Conservation (phyloP, 2,888 invertebrate genomes). For the Rhingia campestris region DNA sequence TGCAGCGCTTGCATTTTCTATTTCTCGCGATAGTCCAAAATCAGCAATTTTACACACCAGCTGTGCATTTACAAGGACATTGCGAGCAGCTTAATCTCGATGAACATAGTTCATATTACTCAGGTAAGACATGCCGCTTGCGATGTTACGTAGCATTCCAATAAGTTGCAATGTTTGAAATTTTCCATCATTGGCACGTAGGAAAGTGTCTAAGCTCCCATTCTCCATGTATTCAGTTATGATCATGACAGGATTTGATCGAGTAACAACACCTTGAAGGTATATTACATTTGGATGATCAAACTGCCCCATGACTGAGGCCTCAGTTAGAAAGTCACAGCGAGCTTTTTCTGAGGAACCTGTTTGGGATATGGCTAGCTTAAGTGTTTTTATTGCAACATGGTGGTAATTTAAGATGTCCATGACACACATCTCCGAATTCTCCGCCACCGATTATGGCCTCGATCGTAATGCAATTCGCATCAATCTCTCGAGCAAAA, state of each 20-base stretch:
- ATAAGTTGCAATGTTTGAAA: constrained; percentile 96
- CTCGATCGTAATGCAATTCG: constrained; percentile 98
- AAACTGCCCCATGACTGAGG: constrained; percentile 99
- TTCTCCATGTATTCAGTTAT: constrained; percentile 99
- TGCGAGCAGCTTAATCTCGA: constrained; percentile 95
- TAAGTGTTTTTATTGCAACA: constrained; percentile 97
- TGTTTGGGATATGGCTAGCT: constrained; percentile 83
- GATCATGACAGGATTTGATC: constrained; percentile 98
- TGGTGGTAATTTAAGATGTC: constrained; percentile 94
- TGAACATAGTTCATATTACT: constrained; percentile 99
- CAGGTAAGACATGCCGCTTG: constrained; percentile 99
- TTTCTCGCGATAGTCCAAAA: constrained; percentile 98
- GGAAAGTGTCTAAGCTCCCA: constrained; percentile 97
- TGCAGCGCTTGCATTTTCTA: constrained; percentile 97
- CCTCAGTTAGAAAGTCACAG: constrained; percentile 98
- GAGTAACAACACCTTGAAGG: constrained; percentile 97
- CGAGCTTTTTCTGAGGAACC: constrained; percentile 96
- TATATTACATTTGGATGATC: constrained; percentile 99
- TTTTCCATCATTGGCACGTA: constrained; percentile 97
- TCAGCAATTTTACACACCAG: constrained; percentile 99
- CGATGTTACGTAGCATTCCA: constrained; percentile 98
- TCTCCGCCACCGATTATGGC: constrained; percentile 99
- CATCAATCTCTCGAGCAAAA: constrained; percentile 99
- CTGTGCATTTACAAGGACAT: constrained; percentile 98
- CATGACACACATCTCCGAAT: constrained; percentile 99